A percentile compares a stretch with the other conserved stretches of the same genome.
Evolutionary conservation across 1,140 invertebrate species (phyloP).

Genomic region (Drosophila ohnishii): DNA sequence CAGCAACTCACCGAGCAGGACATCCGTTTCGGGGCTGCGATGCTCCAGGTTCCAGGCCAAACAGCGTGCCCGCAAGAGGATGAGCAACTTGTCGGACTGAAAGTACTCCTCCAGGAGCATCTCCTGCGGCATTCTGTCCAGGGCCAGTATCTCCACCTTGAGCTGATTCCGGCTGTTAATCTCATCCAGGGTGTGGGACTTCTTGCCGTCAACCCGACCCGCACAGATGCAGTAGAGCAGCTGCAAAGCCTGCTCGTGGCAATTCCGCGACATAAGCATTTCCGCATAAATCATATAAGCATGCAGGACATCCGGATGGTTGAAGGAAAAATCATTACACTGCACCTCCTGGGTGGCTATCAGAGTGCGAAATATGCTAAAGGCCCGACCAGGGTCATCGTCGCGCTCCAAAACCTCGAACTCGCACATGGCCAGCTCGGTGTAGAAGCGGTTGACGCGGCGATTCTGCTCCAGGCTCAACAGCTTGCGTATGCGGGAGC

Average conservation of each 20-base stretch:
- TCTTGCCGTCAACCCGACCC: background rate
- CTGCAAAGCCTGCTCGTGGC: slow-evolving; percentile 18
- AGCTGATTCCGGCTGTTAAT: background rate
- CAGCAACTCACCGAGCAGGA: slow-evolving; percentile 78
- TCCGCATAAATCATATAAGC: slow-evolving; percentile 58
- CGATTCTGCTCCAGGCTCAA: slow-evolving; percentile 84
- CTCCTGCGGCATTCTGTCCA: background rate
- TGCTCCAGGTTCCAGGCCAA: slow-evolving; percentile 73
- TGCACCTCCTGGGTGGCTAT: slow-evolving; percentile 35
- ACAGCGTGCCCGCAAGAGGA: slow-evolving; percentile 23
- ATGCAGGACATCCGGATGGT: slow-evolving; percentile 39
- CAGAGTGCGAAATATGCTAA: slow-evolving; percentile 82
- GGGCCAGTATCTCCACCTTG: background rate
- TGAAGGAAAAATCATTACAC: fast-evolving
- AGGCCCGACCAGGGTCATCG: slow-evolving; percentile 72
- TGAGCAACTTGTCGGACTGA: slow-evolving; percentile 21
- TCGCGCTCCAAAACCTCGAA: slow-evolving; percentile 83
- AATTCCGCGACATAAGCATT: slow-evolving; percentile 44
- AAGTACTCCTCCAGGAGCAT: slow-evolving; percentile 62
- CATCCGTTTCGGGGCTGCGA: slow-evolving; percentile 63
- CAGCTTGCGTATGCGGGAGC: slow-evolving; percentile 84
- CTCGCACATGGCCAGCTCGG: slow-evolving; percentile 87
- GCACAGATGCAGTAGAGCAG: slow-evolving; percentile 28
- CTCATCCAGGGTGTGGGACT: background rate
- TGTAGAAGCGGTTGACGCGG: slow-evolving; percentile 82